Evolutionary conservation across 2,113 vertebrate genomes (phyloP).

Genomic region (Trogon surrucura): DNA sequence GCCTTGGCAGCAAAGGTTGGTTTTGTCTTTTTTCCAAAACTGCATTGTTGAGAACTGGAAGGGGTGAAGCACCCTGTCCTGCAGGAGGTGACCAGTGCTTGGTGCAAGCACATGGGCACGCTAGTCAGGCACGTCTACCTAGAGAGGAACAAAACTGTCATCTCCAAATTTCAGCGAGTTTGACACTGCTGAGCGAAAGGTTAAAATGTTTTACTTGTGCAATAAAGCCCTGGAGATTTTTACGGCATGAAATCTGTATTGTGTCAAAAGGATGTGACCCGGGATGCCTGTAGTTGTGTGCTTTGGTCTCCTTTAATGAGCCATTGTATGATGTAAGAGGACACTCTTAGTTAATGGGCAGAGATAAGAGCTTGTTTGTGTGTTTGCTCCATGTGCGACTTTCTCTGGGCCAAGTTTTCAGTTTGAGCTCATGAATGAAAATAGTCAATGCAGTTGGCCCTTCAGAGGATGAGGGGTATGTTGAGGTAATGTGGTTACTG

Average conservation of each 20-base stretch:
- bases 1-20: background rate
- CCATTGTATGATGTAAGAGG: rapidly evolving
- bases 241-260: background rate
- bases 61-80: background rate
- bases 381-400: rapidly evolving
- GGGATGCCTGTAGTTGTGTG: background rate
- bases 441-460: background rate
- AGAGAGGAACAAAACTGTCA: background rate
- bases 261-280: background rate
- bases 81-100: background rate
- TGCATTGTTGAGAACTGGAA: background rate
- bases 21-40: background rate
- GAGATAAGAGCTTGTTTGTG: background rate
- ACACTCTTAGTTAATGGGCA: background rate
- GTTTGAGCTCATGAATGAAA: background rate
- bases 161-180: background rate
- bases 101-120: rapidly evolving
- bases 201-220: background rate
- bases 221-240: background rate
- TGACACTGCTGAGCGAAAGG: background rate
- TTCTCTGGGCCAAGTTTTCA: background rate
- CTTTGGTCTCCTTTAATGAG: background rate
- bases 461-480: background rate
- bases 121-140: background rate
- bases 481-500: background rate